A percentile compares a stretch with the other conserved stretches of the same genome.
Conservation (phyloP, 1,140 invertebrate genomes). For the Spodoptera frugiperda region DNA sequence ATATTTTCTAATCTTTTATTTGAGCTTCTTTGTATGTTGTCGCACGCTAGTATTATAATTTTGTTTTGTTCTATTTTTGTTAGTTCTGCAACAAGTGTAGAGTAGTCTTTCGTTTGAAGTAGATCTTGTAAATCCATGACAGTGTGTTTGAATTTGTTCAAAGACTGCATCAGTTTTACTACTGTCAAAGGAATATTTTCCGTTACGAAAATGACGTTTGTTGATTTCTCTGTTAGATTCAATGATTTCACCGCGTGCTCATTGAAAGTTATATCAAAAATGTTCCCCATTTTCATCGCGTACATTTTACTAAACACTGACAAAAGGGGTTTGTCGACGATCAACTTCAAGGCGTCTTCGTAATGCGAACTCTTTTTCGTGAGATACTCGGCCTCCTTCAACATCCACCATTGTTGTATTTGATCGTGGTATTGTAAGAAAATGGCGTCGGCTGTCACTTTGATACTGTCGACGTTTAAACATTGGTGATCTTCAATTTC, state of each 20-base stretch:
- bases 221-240: neutral
- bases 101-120: conserved; percentile 10
- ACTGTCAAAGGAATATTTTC: neutral
- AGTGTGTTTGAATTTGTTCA: neutral
- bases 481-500: conserved; percentile 20
- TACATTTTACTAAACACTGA: no score
- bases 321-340: neutral
- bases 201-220: neutral
- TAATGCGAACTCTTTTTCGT: conserved; percentile 2
- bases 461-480: neutral
- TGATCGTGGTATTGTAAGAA: conserved; percentile 31
- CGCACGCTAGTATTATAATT: conserved; percentile 3
- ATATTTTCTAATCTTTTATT: neutral
- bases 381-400: neutral
- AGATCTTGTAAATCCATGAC: conserved; percentile 26
- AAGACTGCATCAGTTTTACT: conserved; percentile 15
- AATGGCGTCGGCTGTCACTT: conserved; percentile 6
- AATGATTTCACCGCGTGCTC: neutral
- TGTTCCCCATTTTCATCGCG: no score
- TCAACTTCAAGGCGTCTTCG: neutral
- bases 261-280: neutral
- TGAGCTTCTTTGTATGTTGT: neutral
- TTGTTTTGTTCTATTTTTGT: neutral
- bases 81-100: conserved; percentile 1
- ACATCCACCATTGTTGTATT: conserved; percentile 45